phyloP scores from a whole-genome alignment of 2,888 invertebrate species.

The Drosophila leonis region DNA sequence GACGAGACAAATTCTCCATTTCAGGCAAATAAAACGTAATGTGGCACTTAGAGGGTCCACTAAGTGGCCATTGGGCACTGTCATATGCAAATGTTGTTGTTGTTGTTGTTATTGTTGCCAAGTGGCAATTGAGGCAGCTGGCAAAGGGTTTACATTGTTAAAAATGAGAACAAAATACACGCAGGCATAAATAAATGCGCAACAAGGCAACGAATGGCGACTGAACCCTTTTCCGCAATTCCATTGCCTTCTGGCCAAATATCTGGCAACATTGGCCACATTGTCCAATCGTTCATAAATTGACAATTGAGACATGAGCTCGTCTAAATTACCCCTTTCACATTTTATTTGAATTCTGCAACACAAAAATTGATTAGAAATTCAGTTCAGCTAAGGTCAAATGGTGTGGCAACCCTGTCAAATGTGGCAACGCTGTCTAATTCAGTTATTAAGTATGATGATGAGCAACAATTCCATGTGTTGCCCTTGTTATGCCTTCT shows the following conservation, averaged over 20 bases:
- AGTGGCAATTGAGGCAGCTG: constrained; percentile 61
- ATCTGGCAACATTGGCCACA: neutral
- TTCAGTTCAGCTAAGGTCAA: neutral
- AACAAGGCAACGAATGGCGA: constrained; percentile 17
- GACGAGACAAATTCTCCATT: constrained; percentile 8
- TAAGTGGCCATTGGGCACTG: constrained; percentile 53
- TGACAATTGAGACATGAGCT: constrained; percentile 7
- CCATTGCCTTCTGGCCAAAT: constrained; percentile 9
- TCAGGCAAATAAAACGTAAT: constrained; percentile 56
- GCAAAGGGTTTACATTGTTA: constrained; percentile 57
- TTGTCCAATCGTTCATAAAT: constrained; percentile 24
- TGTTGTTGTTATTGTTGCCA: constrained; percentile 26
- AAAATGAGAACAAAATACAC: constrained; percentile 40
- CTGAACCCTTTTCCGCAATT: constrained; percentile 36
- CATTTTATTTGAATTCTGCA: neutral
- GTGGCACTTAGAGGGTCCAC: constrained; percentile 48
- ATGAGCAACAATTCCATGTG: too few species aligned
- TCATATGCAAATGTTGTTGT: constrained; percentile 42
- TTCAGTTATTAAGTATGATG: too few species aligned
- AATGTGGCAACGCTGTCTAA: neutral
- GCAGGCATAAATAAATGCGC: constrained; percentile 46
- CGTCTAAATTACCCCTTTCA: too few species aligned
- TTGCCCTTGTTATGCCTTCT: neutral
- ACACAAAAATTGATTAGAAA: neutral
- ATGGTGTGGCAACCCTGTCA: neutral